Evolutionary conservation across 2,797 vertebrate species (phyloP).

Genomic region (Girardinus metallicus): DNA sequence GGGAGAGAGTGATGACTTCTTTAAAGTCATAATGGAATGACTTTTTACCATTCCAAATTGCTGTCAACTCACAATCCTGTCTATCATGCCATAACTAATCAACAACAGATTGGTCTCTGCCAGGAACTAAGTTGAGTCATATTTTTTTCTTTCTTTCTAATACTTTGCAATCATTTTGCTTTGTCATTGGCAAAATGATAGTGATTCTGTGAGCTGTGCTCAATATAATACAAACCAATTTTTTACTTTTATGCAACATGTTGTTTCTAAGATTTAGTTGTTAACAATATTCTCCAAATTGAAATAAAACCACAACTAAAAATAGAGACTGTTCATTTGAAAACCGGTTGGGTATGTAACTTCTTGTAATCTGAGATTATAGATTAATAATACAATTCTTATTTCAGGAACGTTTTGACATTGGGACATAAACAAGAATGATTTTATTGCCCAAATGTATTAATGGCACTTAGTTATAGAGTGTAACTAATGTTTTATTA

Average conservation of each 20-base stretch:
- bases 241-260: neutral
- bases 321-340: neutral
- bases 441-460: neutral
- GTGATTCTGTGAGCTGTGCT: neutral
- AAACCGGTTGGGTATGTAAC: constrained; percentile 3
- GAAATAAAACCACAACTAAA: neutral
- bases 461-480: neutral
- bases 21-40: neutral
- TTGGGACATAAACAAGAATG: neutral
- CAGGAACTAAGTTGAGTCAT: neutral
- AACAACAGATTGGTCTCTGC: neutral
- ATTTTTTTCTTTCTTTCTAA: neutral
- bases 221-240: neutral
- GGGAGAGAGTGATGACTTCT: neutral
- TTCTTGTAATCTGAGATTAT: neutral
- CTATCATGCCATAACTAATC: neutral
- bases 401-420: neutral
- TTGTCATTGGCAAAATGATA: neutral
- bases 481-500: neutral
- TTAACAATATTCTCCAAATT: neutral
- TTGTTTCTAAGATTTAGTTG: neutral
- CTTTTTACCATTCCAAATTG: neutral
- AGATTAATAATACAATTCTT: neutral
- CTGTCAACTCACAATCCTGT: neutral
- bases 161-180: neutral